Base-by-base conservation (phyloP, 2,888 invertebrate species). In the Melieria crassipennis region DNA sequence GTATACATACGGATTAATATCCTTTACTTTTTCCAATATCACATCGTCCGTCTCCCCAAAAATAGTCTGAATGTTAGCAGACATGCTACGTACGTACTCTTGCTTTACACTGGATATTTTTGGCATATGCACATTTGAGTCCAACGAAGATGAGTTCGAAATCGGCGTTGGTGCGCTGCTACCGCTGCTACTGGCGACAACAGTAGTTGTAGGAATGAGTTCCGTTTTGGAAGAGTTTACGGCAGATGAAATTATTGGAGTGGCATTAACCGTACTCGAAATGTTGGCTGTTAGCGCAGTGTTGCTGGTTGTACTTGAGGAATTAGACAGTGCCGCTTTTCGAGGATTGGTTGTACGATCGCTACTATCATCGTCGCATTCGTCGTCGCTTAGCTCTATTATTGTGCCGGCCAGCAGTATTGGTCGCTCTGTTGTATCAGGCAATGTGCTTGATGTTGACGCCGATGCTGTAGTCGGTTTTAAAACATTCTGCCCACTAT, bases 1-100 rank as follows among this genome's bases (percentile, higher is more conserved):
- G n/a, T 76, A 81, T 3, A 84, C 61, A 47, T 82, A 81, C 0
- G 83, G 80, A 78, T 82, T 81, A 0, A 83, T 71, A n/a, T 78
- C 69, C 7, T 78, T 75, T 0, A 81, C 74, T 1, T 77, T 72
- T 13, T 78, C 75, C 6, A 82, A 71, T 9, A 84, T 73, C 3
- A 75, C 72, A 13, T 79, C 75, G 72, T 84, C 73, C 0, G 79
- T 63, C 4, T 78, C 78, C 0, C 85, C 85, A 65, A 85, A 85
- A 50, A 85, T 82, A 43, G 77, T 78, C 9, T 77, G 68, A n/a
- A 85, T 82, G 11, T 83, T 77, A 5, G 75, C 78, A 0, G 78
- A 77, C 4, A 79, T 74, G 2, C 74, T 64, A 7, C 74, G 75
- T 7, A 84, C 55, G 0, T 63, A 5, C 68, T 83, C 83, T 10